Evolutionary conservation across 2,113 vertebrate species (phyloP), one percentile per base, ranked within the genome.

Genomic region (Gymnogyps californianus): DNA sequence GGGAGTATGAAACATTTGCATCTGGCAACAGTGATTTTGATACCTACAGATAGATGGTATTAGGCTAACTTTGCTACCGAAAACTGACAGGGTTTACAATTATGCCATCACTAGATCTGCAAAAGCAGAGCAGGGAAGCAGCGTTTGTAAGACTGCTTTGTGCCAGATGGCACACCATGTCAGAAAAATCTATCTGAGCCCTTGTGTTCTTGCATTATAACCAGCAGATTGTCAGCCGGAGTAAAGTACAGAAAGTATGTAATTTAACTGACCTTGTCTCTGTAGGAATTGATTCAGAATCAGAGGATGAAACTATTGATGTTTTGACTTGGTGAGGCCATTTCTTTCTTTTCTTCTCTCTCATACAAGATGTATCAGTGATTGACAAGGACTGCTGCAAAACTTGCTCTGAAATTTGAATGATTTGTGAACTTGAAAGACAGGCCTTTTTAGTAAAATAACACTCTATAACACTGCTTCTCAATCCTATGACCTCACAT

Each of bases 131-230:
- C 82, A 72, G 49, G 83, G 75, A 94, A 95, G 72, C 59, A 78
- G 95, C 62, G 62, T 81, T 97, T 96, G 64, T 90, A 83, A 97
- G 92, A 71, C 78, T 90, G 79, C 77, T 91, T 91, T 38, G 69
- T 94, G 75, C 76, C 93, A 97, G 94, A 96, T 93, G 90, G 95
- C 78, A 96, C 59, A 91, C 66, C 54, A 58, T 58, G 79, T 85
- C 84, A 95, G 93, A 91, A 97, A 97, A 96, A 95, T 90, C 83
- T 92, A 93, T 96, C 86, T 87, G 93, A 97, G 92, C 93, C 67
- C 82, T 95, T 91, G 77, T 92, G 91, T 97, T 97, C 93, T 88
- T 95, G n/a, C 66, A 89, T 83, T 93, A 87, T 83, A 94, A 92
- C 87, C 77, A 96, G 69, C 46, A 96, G 83, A 95, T 42, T 95